Evolutionary conservation across 2,113 vertebrate genomes (phyloP), one percentile per base, ranked within the genome.

Genomic region (Bungarus multicinctus): DNA sequence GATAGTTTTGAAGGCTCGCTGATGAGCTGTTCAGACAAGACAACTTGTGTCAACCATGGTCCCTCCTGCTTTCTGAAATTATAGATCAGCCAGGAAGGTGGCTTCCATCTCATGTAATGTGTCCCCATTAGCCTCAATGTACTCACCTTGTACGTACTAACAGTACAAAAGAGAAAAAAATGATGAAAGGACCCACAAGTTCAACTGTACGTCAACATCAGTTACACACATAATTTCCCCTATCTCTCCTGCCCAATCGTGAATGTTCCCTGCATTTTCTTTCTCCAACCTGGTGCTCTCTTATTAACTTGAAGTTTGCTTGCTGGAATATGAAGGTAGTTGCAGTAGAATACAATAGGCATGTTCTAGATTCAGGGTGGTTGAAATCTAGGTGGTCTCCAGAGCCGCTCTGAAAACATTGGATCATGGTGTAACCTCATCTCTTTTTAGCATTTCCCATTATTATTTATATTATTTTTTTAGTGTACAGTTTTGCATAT

Each of bases 401-500:
- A 27, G 43, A 87, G 85, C 6, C 10, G 27, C 45, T 87, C 5
- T 5, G 1, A 50, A n/a, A 52, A 52, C 27, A 52, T 52, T 16
- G 1, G 45, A 87, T 87, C 5, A 30, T 25, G 55, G 47, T 58
- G 9, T 50, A 22, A 23, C 50, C 25, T n/a, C 14, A 50, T 87
- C 57, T 34, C 91, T 87, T 87, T 69, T 53, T 52, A 94, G 58
- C 91, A 92, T 92, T 88, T 94, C 95, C 45, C 95, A 89, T 52
- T 12, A 89, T 52, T 12, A 96, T 97, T 97, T 98, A 97, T 97
- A 96, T 94, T 90, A 91, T 16, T 64, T 95, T 94, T 11, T 88
- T 92, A 69, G 91, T 97, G 97, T 97, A 97, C 95, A 97, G 97
- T 95, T 96, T 97, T 97, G 97, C 92, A 0, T 97, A 97, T 97